Evolutionary conservation across 2,888 invertebrate species (phyloP), one percentile per base, ranked within the genome.

Genomic region (Eristalinus sepulchralis): DNA sequence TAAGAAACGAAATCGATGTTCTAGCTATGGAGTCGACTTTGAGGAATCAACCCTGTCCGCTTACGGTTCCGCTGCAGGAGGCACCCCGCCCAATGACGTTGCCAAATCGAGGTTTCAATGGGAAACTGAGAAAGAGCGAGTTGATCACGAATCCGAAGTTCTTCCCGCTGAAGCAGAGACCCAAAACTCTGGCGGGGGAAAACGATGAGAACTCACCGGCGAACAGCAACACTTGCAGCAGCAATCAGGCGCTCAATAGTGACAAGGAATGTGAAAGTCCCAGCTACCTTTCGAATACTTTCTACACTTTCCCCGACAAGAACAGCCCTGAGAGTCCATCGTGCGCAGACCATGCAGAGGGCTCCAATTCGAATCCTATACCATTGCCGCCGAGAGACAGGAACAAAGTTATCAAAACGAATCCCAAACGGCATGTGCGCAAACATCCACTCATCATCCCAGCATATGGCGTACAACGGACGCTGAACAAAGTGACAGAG

Each of bases 381-480:
- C 97, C 97, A 0, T 92, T 97, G 86, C 97, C 97, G 0, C 97
- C 97, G 0, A 94, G 96, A 88, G 96, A 96, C 90, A 91, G 92
- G 83, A 92, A 92, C 68, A 92, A 92, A 64, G 91, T 91, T 82
- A 92, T 95, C n/a, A 93, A 95, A 83, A 92, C 93, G 0, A 93
- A 94, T 88, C 94, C 95, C 10, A 94, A 96, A 90, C 93, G 97
- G 13, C 97, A 97, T 90, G 96, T 96, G 77, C 93, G 97, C 53
- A 97, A 96, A 90, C 96, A 97, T 93, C 97, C 97, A 0, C 93
- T 97, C 47, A 95, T 97, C 68, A 96, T 97, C 89, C 96, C 96
- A 2, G 94, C 94, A 4, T 94, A 94, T 22, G 95, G 94, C 2
- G 92, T 95, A 1, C 95, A 95, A 88, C 92, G 95, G 55, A 95